Conservation (phyloP, 2,113 vertebrate species). For the Phylloscopus trochilus region DNA sequence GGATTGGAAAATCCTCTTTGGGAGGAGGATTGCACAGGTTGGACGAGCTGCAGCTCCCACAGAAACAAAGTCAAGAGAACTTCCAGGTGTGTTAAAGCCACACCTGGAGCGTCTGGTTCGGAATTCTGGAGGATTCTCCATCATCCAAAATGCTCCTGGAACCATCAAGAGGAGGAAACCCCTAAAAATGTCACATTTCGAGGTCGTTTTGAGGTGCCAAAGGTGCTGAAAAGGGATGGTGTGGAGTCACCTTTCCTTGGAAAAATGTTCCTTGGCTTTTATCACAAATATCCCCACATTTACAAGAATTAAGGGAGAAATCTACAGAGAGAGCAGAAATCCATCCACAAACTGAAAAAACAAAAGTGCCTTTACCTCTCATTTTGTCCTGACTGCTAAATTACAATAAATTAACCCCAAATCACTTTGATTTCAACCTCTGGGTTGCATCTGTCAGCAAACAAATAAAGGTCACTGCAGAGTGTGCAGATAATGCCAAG, state of each 20-base stretch:
- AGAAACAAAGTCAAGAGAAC: background rate
- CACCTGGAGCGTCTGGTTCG: background rate
- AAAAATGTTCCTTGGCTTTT: background rate
- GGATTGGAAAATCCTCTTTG: background rate
- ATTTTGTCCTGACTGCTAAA: background rate
- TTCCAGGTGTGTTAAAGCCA: background rate
- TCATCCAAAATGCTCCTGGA: background rate
- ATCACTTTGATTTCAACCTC: background rate
- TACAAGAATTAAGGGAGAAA: background rate
- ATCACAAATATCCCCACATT: background rate
- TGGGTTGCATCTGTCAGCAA: background rate
- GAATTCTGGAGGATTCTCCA: background rate
- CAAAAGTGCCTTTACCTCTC: accelerated
- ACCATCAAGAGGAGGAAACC: background rate
- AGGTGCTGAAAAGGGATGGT: background rate
- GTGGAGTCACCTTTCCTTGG: background rate
- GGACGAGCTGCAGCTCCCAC: background rate
- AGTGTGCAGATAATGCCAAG: background rate
- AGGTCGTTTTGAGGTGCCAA: background rate
- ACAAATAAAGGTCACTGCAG: background rate
- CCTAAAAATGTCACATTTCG: background rate
- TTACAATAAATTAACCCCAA: background rate
- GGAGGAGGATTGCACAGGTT: background rate
- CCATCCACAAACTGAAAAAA: background rate
- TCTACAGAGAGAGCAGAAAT: background rate